Conservation (phyloP, 2,888 invertebrate species). For the Eucera pruinosa region DNA sequence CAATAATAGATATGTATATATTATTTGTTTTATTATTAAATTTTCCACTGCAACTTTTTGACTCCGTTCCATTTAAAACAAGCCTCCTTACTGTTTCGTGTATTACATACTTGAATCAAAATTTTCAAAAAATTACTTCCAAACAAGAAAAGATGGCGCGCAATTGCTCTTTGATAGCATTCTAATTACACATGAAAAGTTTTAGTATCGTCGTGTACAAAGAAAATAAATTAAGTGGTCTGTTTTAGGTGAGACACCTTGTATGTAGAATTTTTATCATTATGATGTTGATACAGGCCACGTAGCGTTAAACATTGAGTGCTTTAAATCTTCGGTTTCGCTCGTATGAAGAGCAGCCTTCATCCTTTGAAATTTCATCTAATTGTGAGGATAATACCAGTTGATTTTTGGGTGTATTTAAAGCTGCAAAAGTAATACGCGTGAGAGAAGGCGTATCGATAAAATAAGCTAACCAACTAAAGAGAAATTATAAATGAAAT, state of each 20-base stretch:
- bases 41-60: background rate
- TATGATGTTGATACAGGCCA: background rate
- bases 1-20: no score
- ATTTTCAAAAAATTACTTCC: no score
- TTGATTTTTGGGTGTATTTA: background rate
- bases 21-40: background rate
- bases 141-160: no score
- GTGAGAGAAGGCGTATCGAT: background rate
- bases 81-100: no score
- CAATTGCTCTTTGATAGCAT: no score
- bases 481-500: background rate
- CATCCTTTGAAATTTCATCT: slow-evolving; percentile 1
- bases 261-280: no score
- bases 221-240: no score
- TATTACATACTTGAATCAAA: no score
- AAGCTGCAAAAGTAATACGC: background rate
- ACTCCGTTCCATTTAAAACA: no score
- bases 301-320: background rate
- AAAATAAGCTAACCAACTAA: background rate
- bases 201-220: no score
- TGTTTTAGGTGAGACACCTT: no score
- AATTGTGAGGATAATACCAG: background rate
- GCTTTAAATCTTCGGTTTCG: background rate
- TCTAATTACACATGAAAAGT: no score
- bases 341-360: background rate